A percentile compares a stretch with the other conserved stretches of the same genome.
Conservation (phyloP, 2,888 invertebrate species). For the Ellobium chinense region DNA sequence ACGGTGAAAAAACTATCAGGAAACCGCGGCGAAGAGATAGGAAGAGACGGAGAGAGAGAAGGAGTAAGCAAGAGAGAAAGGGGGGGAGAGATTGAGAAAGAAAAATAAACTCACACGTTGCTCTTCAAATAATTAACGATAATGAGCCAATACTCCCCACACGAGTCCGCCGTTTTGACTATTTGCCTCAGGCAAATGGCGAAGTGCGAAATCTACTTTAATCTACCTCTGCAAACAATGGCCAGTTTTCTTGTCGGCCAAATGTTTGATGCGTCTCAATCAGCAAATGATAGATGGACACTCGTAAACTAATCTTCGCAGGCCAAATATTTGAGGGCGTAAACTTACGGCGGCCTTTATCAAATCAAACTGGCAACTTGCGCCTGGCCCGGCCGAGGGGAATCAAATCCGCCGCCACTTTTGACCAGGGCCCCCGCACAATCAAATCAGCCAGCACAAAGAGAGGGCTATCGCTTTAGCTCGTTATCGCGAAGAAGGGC, state of each 20-base stretch:
- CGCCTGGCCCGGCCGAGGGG: not conserved
- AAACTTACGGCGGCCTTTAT: not conserved
- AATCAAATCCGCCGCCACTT: not conserved
- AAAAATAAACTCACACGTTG: not conserved
- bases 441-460: not conserved
- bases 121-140: no score
- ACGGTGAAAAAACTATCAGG: not conserved
- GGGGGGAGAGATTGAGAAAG: not conserved
- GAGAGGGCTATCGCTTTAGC: not conserved
- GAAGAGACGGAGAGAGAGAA: not conserved
- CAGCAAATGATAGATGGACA: not conserved
- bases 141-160: no score
- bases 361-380: slow-evolving; percentile 24
- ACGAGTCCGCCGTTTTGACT: no score
- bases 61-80: not conserved
- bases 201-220: not conserved
- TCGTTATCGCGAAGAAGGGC: no score
- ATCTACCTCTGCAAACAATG: slow-evolving; percentile 7
- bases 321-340: slow-evolving; percentile 22
- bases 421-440: not conserved
- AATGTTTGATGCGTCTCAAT: slow-evolving; percentile 1
- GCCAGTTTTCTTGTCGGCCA: slow-evolving; percentile 3
- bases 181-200: no score
- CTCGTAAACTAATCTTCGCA: not conserved
- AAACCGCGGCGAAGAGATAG: not conserved